Evolutionary conservation across 2,888 invertebrate genomes (phyloP), one percentile per base, ranked within the genome.

Genomic region (Ephialtes manifestator): DNA sequence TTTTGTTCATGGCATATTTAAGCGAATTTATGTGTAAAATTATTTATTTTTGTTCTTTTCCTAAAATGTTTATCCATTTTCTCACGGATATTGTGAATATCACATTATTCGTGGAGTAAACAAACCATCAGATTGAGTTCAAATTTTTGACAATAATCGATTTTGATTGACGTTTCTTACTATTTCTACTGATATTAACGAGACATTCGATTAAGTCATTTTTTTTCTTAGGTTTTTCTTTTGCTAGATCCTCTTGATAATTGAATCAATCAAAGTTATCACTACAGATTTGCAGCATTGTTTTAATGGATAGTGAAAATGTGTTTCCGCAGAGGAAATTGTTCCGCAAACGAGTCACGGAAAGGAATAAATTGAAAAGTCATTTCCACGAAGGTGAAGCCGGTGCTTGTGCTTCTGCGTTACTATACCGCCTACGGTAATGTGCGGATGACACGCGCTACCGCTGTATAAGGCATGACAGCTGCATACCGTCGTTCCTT

Each of bases 391-490:
- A 85, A 79, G 81, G 53, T 81, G 31, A 72, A 71, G 28, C 58
- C 28, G 48, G 31, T 35, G 51, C 15, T 43, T 31, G 35, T 75
- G 18, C 75, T 53, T 58, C 58, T 46, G 60, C 60, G 63, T 68
- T 68, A 81, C 75, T 74, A 58, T 58, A 84, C 81, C 84, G 84
- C 65, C 76, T 82, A 85, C 85, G 82, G 82, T 85, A 83, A 83
- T 80, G 80, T 65, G 85, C 85, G 85, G 85, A 85, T 85, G 85
- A 85, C 85, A 85, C 85, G 85, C 85, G 85, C 85, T 85, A 83
- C 82, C 85, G 53, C 85, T 83, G 75, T 72, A 85, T 83, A 85
- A 75, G 85, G 85, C 39, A 83, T 85, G 85, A 83, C 85, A 85
- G 85, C 85, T 85, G 85, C 85, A 85, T 85, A 85, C 85, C 85